Base-by-base conservation (phyloP, 2,797 vertebrate genomes). In the Australoheros facetus region DNA sequence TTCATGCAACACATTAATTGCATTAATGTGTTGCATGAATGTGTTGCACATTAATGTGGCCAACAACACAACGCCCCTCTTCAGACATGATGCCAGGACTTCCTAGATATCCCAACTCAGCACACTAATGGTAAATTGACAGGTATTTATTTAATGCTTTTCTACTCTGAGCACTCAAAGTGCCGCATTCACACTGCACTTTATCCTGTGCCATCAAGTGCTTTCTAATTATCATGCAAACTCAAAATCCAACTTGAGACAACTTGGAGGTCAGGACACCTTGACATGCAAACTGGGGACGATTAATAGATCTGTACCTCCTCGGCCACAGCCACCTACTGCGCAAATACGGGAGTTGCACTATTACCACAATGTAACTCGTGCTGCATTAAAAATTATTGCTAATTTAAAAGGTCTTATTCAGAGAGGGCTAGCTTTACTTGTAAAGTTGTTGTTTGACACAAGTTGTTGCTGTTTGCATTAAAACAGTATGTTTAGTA, bases 251-350 rank as follows among this genome's bases (percentile, higher is more conserved):
- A 37, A 37, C 34, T 26, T 2, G 0, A n/a, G 21, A 37, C 59
- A 62, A 62, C 59, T 62, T 42, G 59, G 0, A 26, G 21, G n/a
- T 21, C 0, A 10, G 7, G 13, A 42, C 59, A 42, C 21, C 23
- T 62, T 0, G 0, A 17, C 37, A 62, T 23, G 21, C 34, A 2
- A 37, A 60, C 58, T 1, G 32, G 0, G 19, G n/a, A 39, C 4
- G 4, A 62, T 37, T 42, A 34, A 13, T 42, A 7, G 59, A 62
- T 42, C n/a, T 62, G 23, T 62, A 42, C n/a, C n/a, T 39, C 21
- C 7, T 62, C 2, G 14, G 59, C 21, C 10, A 26, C 37, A 64
- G 37, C 60, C 60, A 64, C 2, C 13, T 64, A 7, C 37, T 64
- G 10, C 10, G 39, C 39, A 42, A 13, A 13, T 42, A 13, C 4